phyloP scores from a whole-genome alignment of 2,888 invertebrate genomes.

The Galerucella pusilla region DNA sequence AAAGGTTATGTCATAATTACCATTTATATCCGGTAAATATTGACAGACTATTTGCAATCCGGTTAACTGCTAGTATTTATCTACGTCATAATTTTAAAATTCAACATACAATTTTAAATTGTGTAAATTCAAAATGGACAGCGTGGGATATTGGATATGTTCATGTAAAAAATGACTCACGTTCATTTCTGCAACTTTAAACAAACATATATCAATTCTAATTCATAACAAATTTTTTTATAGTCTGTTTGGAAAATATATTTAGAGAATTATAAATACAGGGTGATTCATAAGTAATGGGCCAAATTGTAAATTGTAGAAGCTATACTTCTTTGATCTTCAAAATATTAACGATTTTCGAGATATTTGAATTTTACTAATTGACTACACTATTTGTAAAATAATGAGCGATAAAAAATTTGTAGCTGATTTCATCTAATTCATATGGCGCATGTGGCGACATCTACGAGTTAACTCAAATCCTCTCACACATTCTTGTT shows the following conservation, averaged over 20 bases:
- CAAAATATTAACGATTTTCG: no score
- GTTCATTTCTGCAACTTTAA: not conserved
- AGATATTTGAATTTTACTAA: no score
- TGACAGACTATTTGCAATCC: not conserved
- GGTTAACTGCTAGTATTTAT: not conserved
- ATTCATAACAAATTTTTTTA: not conserved
- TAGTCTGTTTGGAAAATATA: not conserved
- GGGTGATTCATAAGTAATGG: no score
- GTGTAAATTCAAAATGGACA: not conserved
- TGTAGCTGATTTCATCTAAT: no score
- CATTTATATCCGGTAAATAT: not conserved
- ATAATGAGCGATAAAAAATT: no score
- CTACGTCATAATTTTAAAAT: not conserved
- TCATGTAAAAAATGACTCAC: not conserved
- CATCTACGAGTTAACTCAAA: no score
- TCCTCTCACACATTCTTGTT: no score
- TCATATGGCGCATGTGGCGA: no score
- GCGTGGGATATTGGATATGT: not conserved
- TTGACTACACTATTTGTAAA: no score
- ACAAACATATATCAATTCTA: not conserved
- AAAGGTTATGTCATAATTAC: not conserved
- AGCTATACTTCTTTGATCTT: no score
- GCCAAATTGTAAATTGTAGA: no score
- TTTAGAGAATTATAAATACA: not conserved
- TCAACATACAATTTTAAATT: not conserved